Conservation (phyloP, 2,113 vertebrate genomes). For the Psophia crepitans region DNA sequence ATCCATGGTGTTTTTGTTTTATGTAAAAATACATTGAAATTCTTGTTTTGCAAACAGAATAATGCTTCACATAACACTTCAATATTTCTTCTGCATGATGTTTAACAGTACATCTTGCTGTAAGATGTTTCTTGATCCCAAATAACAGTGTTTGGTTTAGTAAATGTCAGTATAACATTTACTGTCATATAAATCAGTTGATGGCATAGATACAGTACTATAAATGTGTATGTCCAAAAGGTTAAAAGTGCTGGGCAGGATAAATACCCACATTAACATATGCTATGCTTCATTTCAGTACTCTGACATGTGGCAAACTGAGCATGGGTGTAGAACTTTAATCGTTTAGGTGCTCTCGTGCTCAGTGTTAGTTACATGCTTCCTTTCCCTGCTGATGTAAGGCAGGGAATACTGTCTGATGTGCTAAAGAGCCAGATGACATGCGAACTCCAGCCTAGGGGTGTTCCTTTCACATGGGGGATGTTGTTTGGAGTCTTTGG, state of each 20-base stretch:
- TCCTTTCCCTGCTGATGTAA: background rate
- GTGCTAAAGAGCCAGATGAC: background rate
- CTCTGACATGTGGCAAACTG: background rate
- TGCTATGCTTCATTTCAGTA: background rate
- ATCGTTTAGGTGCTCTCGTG: background rate
- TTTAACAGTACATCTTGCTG: background rate
- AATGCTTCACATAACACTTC: background rate
- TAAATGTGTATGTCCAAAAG: background rate
- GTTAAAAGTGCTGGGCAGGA: background rate
- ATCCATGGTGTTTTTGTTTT: background rate
- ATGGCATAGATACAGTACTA: background rate
- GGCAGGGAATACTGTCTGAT: background rate
- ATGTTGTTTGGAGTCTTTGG: background rate
- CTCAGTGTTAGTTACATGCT: background rate
- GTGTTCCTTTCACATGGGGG: background rate
- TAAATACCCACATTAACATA: background rate
- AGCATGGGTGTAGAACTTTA: background rate
- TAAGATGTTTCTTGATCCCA: background rate
- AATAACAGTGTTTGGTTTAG: background rate
- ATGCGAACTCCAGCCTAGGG: rapidly evolving
- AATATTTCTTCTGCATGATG: background rate
- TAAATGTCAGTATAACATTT: background rate
- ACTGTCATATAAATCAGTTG: background rate
- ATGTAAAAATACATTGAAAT: background rate
- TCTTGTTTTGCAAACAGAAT: background rate